Evolutionary conservation across 2,797 vertebrate genomes (phyloP).

Genomic region (Chaetophractus vellerosus): DNA sequence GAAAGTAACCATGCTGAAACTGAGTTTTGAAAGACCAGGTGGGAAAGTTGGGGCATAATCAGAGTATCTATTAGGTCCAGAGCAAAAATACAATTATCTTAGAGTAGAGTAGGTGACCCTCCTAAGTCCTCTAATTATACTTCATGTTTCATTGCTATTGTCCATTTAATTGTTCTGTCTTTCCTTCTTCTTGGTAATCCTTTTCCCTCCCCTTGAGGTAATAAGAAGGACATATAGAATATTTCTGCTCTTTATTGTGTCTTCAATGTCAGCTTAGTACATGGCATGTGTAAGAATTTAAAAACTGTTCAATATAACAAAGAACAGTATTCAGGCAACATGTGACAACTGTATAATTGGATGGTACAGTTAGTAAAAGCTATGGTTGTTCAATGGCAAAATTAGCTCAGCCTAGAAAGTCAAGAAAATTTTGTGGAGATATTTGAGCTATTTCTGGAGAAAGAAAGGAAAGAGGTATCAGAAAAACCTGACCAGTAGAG

Average conservation of each 20-base stretch:
- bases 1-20: background rate
- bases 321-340: background rate
- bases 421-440: background rate
- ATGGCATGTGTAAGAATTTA: background rate
- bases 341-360: constrained; percentile 1
- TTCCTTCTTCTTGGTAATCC: background rate
- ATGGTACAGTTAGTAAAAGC: background rate
- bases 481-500: background rate
- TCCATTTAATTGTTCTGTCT: constrained; percentile 17
- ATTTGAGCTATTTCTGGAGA: constrained; percentile 21
- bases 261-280: background rate
- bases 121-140: background rate
- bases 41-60: background rate
- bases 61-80: background rate
- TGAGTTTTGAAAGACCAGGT: constrained; percentile 29
- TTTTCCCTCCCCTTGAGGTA: background rate
- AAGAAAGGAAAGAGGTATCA: background rate
- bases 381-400: background rate
- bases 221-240: background rate
- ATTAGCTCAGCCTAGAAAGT: constrained; percentile 13
- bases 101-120: background rate
- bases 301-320: background rate
- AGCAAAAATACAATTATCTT: background rate
- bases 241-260: background rate
- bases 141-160: background rate